Evolutionary conservation across 2,888 invertebrate genomes (phyloP).

Genomic region (Eremobia ochroleuca): DNA sequence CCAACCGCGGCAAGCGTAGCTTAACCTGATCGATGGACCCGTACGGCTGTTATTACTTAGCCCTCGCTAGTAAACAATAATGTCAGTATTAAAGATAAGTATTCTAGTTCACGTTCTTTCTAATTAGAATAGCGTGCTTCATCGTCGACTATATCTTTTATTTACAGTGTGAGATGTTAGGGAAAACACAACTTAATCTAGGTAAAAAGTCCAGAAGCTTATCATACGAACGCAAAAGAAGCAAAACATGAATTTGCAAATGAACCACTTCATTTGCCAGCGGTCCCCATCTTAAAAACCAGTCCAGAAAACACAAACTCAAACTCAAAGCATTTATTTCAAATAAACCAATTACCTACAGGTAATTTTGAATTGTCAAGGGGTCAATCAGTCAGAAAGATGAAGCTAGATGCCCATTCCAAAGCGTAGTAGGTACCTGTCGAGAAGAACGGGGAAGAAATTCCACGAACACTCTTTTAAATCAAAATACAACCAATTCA

Average conservation of each 20-base stretch:
- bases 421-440: too few species aligned
- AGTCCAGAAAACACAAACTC: neutral
- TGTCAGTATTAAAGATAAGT: neutral
- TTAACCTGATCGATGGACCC: too few species aligned
- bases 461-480: too few species aligned
- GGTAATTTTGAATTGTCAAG: too few species aligned
- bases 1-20: too few species aligned
- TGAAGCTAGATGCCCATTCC: too few species aligned
- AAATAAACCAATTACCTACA: too few species aligned
- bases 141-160: neutral
- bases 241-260: neutral
- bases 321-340: too few species aligned
- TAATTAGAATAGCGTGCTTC: neutral
- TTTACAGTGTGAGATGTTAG: neutral
- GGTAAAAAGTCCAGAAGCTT: neutral
- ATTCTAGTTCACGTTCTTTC: neutral
- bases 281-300: neutral
- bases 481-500: neutral
- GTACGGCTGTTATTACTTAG: too few species aligned
- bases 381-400: too few species aligned
- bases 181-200: neutral
- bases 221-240: neutral
- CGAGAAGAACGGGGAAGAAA: too few species aligned
- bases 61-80: neutral
- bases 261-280: neutral